Evolutionary conservation across 2,888 invertebrate species (phyloP).

Genomic region (Eupithecia abbreviata): DNA sequence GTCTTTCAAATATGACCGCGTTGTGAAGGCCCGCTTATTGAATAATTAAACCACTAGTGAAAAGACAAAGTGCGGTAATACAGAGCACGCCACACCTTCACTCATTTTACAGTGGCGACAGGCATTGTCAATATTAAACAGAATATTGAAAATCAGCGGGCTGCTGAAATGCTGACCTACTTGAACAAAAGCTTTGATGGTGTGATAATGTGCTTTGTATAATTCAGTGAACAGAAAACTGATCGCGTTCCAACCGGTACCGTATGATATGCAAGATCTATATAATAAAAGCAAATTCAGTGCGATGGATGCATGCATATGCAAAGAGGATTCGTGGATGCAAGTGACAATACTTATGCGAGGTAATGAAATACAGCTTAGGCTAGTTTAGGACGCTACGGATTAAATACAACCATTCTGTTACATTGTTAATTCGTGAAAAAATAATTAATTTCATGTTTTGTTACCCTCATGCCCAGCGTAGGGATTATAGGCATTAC

Average conservation of each 20-base stretch:
- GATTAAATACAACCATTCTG: background rate
- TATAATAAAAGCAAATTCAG: background rate
- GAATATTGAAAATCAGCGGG: conserved; percentile 44
- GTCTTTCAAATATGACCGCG: background rate
- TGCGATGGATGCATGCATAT: background rate
- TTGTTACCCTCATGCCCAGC: no score
- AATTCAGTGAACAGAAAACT: conserved; percentile 61
- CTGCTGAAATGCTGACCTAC: conserved; percentile 49
- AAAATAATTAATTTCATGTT: no score
- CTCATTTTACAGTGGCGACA: conserved; percentile 18
- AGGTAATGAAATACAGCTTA: background rate
- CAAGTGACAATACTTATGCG: background rate
- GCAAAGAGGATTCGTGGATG: background rate
- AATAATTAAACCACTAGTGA: background rate
- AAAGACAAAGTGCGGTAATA: conserved; percentile 21
- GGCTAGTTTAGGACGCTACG: background rate
- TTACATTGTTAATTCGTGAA: background rate
- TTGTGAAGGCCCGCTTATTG: background rate
- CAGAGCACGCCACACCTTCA: conserved; percentile 9
- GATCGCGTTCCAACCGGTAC: conserved; percentile 49
- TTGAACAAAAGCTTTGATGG: conserved; percentile 49
- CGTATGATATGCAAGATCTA: conserved; percentile 23
- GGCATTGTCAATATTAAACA: conserved; percentile 25
- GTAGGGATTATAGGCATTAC: no score
- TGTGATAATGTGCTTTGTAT: conserved; percentile 55